Conservation (phyloP, 2,888 invertebrate genomes). For the Hedychridium roseum region DNA sequence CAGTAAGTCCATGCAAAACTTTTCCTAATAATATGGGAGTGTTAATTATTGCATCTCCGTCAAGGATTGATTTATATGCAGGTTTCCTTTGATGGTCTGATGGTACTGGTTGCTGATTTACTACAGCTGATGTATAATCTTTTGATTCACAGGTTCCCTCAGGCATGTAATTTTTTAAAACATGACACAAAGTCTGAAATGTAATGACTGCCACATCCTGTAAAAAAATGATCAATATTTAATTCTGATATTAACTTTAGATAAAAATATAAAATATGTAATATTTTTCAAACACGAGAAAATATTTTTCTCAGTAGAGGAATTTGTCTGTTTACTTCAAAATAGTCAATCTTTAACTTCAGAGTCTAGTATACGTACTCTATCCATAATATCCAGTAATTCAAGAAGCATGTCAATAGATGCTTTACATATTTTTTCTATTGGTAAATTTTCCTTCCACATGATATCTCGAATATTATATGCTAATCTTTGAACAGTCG, state of each 20-base stretch:
- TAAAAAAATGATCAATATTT: constrained; percentile 1
- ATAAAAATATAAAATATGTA: constrained; percentile 3
- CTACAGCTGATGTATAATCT: constrained; percentile 2
- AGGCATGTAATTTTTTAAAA: constrained; percentile 52
- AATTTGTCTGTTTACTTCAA: too few species aligned
- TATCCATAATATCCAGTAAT: constrained; percentile 65
- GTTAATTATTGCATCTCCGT: constrained; percentile 61
- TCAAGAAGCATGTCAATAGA: constrained; percentile 67
- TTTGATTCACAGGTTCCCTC: constrained; percentile 9
- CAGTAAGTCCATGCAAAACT: constrained; percentile 73
- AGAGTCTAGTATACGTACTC: constrained; percentile 26
- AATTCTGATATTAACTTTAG: background rate
- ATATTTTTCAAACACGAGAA: too few species aligned
- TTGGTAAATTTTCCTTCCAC: constrained; percentile 53
- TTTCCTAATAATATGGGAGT: constrained; percentile 69
- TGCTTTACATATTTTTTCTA: constrained; percentile 60
- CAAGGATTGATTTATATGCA: constrained; percentile 42
- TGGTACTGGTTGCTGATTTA: too few species aligned
- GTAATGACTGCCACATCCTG: constrained; percentile 59
- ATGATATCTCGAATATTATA: constrained; percentile 70
- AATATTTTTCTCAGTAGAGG: too few species aligned
- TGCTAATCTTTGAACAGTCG: constrained; percentile 70
- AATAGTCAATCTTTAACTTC: background rate
- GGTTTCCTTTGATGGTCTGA: constrained; percentile 33
- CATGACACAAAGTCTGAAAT: constrained; percentile 57